Percentiles rank a stretch among this genome's conserved stretches.
These are phyloP conservation scores for Xylota sylvarum DNA, from an alignment of 2,888 invertebrate species.

Conservation along the genomic window DNA sequence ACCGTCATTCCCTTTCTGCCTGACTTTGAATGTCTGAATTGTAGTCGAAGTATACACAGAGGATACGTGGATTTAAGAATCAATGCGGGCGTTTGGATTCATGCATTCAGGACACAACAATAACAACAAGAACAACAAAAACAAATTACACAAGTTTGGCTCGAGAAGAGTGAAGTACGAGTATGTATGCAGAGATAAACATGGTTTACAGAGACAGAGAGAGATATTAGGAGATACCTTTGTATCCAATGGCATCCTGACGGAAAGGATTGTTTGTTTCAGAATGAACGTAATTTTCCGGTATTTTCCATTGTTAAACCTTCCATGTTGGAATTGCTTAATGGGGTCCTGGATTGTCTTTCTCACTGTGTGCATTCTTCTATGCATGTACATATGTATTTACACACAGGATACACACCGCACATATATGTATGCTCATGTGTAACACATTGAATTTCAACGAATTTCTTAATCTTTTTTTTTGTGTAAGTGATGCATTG, in stretches of 20 bases:
- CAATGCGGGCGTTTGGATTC: constrained; percentile 67
- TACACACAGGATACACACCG: neutral
- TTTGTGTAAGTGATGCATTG: neutral
- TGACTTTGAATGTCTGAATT: constrained; percentile 48
- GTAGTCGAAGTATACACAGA: constrained; percentile 1
- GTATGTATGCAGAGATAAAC: constrained; percentile 24
- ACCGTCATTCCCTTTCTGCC: constrained; percentile 5
- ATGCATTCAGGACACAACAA: constrained; percentile 49
- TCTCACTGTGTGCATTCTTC: neutral
- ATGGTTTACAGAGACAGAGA: constrained; percentile 26
- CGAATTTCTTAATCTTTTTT: too few species aligned
- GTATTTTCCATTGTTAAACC: constrained; percentile 75
- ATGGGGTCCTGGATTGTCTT: constrained; percentile 55
- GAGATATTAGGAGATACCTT: constrained; percentile 68
- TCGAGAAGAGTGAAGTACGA: neutral
- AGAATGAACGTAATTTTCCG: constrained; percentile 75
- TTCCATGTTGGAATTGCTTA: constrained; percentile 72
- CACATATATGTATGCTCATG: too few species aligned
- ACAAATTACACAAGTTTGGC: constrained; percentile 31
- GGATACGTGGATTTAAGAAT: constrained; percentile 68
- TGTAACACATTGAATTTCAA: too few species aligned
- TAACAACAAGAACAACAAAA: constrained; percentile 53
- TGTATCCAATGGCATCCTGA: constrained; percentile 69
- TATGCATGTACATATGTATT: neutral
- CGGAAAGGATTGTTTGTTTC: constrained; percentile 74